Conservation (phyloP, 2,113 vertebrate genomes). For the Poicephalus gulielmi region DNA sequence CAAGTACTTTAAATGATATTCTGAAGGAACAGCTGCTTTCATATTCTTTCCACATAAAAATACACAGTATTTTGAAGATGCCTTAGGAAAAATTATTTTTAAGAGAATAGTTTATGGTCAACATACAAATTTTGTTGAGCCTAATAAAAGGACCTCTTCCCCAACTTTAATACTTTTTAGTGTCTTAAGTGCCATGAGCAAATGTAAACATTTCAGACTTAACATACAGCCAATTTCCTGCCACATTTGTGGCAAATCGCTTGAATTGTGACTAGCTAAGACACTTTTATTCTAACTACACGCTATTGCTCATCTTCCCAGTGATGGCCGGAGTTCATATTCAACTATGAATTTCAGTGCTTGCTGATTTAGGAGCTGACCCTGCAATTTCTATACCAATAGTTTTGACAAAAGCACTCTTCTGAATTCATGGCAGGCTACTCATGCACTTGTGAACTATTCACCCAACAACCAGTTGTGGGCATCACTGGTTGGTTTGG, state of each 20-base stretch:
- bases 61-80: slow-evolving; percentile 76
- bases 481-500: background rate
- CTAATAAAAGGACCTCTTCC: background rate
- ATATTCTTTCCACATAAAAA: slow-evolving; percentile 76
- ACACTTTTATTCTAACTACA: slow-evolving; percentile 10
- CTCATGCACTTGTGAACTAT: background rate
- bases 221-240: slow-evolving; percentile 48
- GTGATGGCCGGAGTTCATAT: background rate
- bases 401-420: background rate
- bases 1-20: slow-evolving; percentile 66
- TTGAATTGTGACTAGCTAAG: slow-evolving; percentile 19
- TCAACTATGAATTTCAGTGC: background rate
- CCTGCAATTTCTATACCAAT: background rate
- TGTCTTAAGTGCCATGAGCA: background rate
- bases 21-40: slow-evolving; percentile 71
- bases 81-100: slow-evolving; percentile 68
- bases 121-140: slow-evolving; percentile 55
- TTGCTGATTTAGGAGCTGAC: slow-evolving; percentile 16
- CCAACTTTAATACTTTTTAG: background rate
- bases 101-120: slow-evolving; percentile 65
- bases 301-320: slow-evolving; percentile 27
- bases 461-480: background rate
- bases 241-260: slow-evolving; percentile 2
- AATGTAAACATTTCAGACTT: slow-evolving; percentile 51
- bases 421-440: background rate